Evolutionary conservation across 2,797 vertebrate species (phyloP).

Genomic region (Gymnopithys bicolor): DNA sequence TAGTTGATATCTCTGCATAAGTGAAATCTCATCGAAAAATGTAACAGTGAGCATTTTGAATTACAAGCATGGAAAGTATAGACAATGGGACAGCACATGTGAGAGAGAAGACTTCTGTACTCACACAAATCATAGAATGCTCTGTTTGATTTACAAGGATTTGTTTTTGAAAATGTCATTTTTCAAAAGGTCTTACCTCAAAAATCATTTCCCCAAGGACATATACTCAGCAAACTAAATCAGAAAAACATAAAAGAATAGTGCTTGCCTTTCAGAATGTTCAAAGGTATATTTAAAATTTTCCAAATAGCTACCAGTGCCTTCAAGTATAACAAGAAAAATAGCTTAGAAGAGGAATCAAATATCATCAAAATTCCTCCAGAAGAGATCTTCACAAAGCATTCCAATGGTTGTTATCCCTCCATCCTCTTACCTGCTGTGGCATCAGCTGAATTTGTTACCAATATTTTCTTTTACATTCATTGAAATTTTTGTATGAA

Average conservation of each 20-base stretch:
- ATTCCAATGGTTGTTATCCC: neutral
- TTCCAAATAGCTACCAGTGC: neutral
- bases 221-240: neutral
- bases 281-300: neutral
- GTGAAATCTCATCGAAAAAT: neutral
- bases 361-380: neutral
- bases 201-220: neutral
- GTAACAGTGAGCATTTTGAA: neutral
- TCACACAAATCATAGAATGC: neutral
- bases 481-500: neutral
- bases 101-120: neutral
- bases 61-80: neutral
- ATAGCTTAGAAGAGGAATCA: neutral
- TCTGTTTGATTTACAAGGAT: neutral
- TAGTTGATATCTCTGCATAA: neutral
- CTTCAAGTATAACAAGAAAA: neutral
- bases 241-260: neutral
- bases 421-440: neutral
- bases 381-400: neutral
- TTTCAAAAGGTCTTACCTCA: neutral
- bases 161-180: neutral
- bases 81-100: neutral
- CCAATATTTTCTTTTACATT: neutral
- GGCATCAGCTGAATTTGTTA: neutral
- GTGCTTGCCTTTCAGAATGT: neutral